Conservation (phyloP, 1,140 invertebrate species). For the Myzus persicae region DNA sequence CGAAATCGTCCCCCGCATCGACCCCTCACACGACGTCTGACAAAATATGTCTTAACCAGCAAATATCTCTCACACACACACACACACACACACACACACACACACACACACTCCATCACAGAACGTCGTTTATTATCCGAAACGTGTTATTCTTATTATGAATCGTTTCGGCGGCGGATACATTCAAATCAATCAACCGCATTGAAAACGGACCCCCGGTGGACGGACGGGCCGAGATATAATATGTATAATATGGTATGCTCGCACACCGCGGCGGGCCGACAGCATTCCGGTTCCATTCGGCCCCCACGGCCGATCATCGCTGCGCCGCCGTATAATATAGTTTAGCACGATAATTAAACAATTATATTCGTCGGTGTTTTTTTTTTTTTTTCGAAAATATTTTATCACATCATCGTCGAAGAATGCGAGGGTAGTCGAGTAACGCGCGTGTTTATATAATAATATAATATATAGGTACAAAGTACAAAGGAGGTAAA, state of each 20-base stretch:
- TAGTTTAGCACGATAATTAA: conserved; percentile 41
- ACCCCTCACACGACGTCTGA: not conserved
- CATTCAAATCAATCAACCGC: conserved; percentile 44
- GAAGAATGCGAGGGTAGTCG: conserved; percentile 29
- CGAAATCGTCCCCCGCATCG: not conserved
- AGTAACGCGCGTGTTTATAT: not conserved
- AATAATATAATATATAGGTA: not conserved
- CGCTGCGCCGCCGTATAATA: not conserved
- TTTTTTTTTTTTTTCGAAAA: conserved; percentile 29
- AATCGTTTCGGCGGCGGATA: not conserved
- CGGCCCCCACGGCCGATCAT: conserved; percentile 1
- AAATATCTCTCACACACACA: not conserved
- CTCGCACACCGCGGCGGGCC: not conserved
- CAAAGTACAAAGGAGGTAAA: not conserved
- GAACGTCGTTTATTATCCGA: not conserved
- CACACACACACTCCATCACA: not conserved
- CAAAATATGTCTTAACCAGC: conserved; percentile 19
- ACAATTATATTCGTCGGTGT: conserved; percentile 16
- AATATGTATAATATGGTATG: not conserved
- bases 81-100: not conserved
- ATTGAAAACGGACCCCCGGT: conserved; percentile 35
- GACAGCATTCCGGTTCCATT: conserved; percentile 26
- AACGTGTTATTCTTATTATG: conserved; percentile 24
- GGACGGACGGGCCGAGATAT: not conserved
- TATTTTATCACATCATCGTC: conserved; percentile 9